Conservation (phyloP, 2,113 vertebrate genomes). For the Ammospiza nelsoni region DNA sequence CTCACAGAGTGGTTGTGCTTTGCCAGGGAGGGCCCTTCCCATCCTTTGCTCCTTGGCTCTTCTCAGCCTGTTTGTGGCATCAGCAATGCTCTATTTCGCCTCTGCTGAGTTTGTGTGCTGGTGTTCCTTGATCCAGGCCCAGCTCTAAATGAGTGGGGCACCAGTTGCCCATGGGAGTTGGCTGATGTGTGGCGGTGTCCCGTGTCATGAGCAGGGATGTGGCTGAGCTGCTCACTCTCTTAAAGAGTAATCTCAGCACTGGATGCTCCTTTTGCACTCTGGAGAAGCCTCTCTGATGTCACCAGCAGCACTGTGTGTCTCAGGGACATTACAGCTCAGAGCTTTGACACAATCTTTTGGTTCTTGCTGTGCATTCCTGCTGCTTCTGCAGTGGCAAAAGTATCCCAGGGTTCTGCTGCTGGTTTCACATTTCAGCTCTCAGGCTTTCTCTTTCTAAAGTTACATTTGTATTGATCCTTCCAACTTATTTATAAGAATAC, state of each 20-base stretch:
- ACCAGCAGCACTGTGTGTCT: neutral
- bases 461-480: neutral
- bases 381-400: neutral
- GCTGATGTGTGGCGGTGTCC: neutral
- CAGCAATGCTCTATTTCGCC: neutral
- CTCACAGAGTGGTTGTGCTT: neutral
- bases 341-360: neutral
- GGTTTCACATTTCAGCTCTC: neutral
- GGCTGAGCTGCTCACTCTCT: neutral
- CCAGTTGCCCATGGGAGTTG: neutral
- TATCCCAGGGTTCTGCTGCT: neutral
- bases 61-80: neutral
- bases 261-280: neutral
- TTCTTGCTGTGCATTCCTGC: neutral
- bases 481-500: neutral
- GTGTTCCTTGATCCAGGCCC: neutral
- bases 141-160: neutral
- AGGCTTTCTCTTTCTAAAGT: neutral
- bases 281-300: neutral
- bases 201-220: neutral
- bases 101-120: neutral
- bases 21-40: neutral
- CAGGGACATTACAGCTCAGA: neutral
- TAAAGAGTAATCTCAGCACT: neutral
- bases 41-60: neutral